Percentiles rank a stretch among this genome's conserved stretches.
Conservation (phyloP, 53 echinoderm and acorn worm genomes). For the Holothuria leucospilota region DNA sequence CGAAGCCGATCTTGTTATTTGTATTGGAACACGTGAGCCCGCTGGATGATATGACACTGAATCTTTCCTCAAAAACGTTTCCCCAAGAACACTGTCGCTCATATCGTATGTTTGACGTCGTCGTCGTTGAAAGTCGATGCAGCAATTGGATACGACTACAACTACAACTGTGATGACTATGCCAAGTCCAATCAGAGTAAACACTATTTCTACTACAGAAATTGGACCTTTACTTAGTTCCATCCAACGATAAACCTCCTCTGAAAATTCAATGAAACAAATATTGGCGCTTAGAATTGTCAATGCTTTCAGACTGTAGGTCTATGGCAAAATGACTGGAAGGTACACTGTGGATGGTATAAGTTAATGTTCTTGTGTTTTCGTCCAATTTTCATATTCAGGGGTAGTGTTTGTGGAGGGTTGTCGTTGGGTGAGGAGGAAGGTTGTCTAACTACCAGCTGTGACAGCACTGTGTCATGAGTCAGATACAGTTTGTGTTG, state of each 20-base stretch:
- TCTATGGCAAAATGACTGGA: too few species aligned
- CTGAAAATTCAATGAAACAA: background rate
- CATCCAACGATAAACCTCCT: constrained; percentile 14
- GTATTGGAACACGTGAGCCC: constrained; percentile 15
- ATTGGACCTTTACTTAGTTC: constrained; percentile 33
- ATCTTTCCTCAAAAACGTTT: background rate
- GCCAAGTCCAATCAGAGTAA: constrained; percentile 13
- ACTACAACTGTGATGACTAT: constrained; percentile 5
- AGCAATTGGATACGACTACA: constrained; percentile 12
- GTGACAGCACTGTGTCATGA: too few species aligned
- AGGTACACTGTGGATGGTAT: too few species aligned
- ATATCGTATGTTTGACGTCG: background rate
- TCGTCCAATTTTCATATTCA: too few species aligned
- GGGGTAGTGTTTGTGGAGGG: too few species aligned
- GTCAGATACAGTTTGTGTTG: too few species aligned
- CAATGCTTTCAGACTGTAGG: too few species aligned
- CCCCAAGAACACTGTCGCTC: background rate
- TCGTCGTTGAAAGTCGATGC: background rate
- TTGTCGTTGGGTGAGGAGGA: too few species aligned
- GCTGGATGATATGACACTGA: constrained; percentile 10
- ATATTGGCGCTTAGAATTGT: too few species aligned
- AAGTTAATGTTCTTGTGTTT: too few species aligned
- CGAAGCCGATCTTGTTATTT: constrained; percentile 10
- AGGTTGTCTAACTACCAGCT: too few species aligned
- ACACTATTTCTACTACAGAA: constrained; percentile 24